Evolutionary conservation across 2,888 invertebrate genomes (phyloP).

Genomic region (Pachycephus smyrnensis): DNA sequence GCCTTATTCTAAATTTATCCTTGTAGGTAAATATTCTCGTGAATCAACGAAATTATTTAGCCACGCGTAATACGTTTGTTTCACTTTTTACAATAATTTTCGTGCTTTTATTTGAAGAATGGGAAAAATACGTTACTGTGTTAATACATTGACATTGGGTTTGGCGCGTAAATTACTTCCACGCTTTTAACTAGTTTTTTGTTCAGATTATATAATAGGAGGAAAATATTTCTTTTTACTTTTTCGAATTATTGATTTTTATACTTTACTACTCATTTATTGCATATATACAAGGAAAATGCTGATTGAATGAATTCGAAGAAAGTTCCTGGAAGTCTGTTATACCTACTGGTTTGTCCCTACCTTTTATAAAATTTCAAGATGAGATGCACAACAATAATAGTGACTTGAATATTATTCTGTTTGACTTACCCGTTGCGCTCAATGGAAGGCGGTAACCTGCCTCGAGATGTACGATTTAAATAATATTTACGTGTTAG

Average conservation of each 20-base stretch:
- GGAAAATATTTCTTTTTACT: not conserved
- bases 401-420: not conserved
- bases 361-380: not conserved
- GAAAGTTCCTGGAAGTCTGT: not conserved
- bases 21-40: not conserved
- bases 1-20: not conserved
- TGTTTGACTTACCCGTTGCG: not conserved
- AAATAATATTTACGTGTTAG: not conserved
- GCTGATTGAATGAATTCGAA: not conserved
- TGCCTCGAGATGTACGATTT: not conserved
- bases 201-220: not conserved
- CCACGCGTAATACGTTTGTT: not conserved
- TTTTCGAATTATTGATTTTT: not conserved
- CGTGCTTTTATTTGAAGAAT: not conserved
- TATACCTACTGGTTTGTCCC: not conserved
- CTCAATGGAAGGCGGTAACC: not conserved
- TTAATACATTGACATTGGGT: not conserved
- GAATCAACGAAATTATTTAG: not conserved
- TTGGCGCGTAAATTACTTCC: not conserved
- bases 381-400: not conserved
- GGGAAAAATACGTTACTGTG: not conserved
- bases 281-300: not conserved
- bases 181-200: not conserved
- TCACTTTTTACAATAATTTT: not conserved
- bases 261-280: not conserved